A percentile compares a stretch with the other conserved stretches of the same genome.
phyloP scores from a whole-genome alignment of 2,888 invertebrate species.

The Stomorhina lunata region DNA sequence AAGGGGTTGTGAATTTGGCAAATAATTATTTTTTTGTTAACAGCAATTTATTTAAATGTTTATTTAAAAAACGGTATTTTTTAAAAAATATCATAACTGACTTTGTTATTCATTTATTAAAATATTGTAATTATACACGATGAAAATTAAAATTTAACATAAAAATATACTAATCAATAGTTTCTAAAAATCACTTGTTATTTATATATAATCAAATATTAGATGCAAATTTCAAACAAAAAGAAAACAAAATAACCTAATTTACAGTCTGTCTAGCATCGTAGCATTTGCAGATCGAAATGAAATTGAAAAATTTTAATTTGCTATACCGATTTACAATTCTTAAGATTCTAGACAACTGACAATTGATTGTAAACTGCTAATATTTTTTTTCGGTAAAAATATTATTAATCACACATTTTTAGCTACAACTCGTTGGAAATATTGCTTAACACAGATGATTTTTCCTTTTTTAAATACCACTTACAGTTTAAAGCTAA shows the following conservation, averaged over 20 bases:
- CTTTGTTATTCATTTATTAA: neutral
- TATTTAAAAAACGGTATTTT: no score
- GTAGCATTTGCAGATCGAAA: no score
- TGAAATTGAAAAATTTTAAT: no score
- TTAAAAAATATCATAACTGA: no score
- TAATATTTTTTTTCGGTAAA: conserved; percentile 15
- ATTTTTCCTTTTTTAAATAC: neutral
- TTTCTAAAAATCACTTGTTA: conserved; percentile 44
- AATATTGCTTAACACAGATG: conserved; percentile 4
- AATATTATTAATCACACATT: neutral
- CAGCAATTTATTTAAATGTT: no score
- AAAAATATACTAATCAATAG: neutral
- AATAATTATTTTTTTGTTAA: no score
- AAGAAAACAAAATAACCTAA: conserved; percentile 16
- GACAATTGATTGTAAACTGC: no score
- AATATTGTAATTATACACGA: conserved; percentile 4
- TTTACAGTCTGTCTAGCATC: no score
- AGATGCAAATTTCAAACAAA: conserved; percentile 16
- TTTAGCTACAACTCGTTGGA: conserved; percentile 22
- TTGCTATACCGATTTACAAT: no score
- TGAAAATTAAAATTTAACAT: neutral
- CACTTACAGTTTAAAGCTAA: conserved; percentile 6
- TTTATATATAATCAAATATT: conserved; percentile 29
- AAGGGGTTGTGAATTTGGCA: no score
- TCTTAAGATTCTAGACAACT: no score